Conservation (phyloP, 2,797 vertebrate genomes). For the Holocentrus rufus region DNA sequence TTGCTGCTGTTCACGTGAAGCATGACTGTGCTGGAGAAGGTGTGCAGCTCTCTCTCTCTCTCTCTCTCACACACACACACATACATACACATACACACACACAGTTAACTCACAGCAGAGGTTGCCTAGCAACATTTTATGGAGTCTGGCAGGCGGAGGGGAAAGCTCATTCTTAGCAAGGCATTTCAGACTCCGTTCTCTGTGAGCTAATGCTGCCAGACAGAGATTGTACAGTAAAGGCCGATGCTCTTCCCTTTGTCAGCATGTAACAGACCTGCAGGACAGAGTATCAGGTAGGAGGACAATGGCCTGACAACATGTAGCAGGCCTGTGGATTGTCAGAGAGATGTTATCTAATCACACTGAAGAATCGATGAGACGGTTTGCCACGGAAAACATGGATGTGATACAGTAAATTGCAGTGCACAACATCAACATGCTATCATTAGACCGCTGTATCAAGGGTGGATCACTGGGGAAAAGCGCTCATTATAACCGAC, state of each 20-base stretch:
- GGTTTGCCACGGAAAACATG: neutral
- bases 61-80: constrained; percentile 9
- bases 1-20: constrained; percentile 57
- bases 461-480: neutral
- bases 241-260: neutral
- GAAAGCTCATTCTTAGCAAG: constrained; percentile 65
- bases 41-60: constrained; percentile 37
- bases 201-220: constrained; percentile 58
- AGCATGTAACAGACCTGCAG: neutral
- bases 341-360: neutral
- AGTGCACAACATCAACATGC: neutral
- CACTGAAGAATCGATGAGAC: neutral
- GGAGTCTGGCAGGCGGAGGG: constrained; percentile 66
- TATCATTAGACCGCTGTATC: neutral
- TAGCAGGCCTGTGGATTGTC: neutral
- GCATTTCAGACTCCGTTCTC: constrained; percentile 43
- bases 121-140: constrained; percentile 83
- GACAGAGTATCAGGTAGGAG: neutral
- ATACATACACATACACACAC: constrained; percentile 28
- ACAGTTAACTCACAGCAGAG: constrained; percentile 44
- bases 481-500: neutral
- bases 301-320: neutral
- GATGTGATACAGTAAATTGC: neutral
- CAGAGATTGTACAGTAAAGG: constrained; percentile 11
- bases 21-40: constrained; percentile 69